phyloP scores from a whole-genome alignment of 2,888 invertebrate species.

The Cylindroiulus punctatus region DNA sequence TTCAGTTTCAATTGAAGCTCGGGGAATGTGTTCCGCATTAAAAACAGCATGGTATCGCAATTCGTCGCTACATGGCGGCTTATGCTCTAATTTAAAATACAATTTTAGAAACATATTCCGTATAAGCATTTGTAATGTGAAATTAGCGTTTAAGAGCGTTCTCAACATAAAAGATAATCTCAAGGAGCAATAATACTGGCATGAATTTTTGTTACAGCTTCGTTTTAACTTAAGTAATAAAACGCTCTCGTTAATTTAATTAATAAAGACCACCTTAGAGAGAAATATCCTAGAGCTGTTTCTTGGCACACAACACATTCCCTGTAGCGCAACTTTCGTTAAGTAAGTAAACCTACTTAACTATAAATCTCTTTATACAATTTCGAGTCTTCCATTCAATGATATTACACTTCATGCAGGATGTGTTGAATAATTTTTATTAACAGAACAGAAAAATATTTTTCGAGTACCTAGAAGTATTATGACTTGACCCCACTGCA shows the following conservation, averaged over 20 bases:
- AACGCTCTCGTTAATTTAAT: conserved; percentile 6
- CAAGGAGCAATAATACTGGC: neutral
- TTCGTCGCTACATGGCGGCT: neutral
- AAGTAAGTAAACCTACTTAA: neutral
- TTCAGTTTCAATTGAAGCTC: neutral
- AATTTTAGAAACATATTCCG: neutral
- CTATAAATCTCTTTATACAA: neutral
- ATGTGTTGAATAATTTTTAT: too few species aligned
- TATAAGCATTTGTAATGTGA: neutral
- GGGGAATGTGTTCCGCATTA: neutral
- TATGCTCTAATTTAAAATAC: neutral
- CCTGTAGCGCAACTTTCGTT: neutral
- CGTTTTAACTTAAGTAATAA: neutral
- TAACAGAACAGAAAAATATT: too few species aligned
- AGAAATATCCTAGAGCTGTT: neutral
- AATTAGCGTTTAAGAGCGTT: neutral
- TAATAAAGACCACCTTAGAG: neutral
- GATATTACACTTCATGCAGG: neutral
- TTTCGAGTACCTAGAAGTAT: too few species aligned
- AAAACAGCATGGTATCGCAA: neutral
- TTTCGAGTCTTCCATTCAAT: neutral
- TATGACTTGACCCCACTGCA: too few species aligned
- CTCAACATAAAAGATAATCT: neutral
- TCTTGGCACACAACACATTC: neutral
- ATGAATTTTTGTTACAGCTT: neutral